Percentiles rank a stretch among this genome's conserved stretches.
These are phyloP conservation scores for Platerodrilus igneus DNA, from an alignment of 2,888 invertebrate species.

Conservation along the genomic window DNA sequence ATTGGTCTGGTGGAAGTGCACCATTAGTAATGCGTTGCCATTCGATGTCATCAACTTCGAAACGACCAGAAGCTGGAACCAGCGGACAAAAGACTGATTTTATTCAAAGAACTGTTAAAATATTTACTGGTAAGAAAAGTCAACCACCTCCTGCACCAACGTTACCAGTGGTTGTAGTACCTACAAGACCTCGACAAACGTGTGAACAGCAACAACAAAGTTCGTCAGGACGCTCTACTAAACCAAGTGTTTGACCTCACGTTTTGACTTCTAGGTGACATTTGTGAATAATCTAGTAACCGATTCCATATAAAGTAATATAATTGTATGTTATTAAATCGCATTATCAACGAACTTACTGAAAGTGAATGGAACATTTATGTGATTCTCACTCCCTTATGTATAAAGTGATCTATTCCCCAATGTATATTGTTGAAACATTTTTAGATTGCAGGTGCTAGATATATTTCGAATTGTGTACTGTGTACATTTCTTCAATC, in stretches of 20 bases:
- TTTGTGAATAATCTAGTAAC: constrained; percentile 37
- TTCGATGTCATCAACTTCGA: constrained; percentile 44
- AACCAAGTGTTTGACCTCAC: constrained; percentile 46
- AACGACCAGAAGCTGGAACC: constrained; percentile 28
- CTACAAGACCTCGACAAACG: constrained; percentile 37
- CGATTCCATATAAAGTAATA: constrained; percentile 39
- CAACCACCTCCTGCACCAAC: constrained; percentile 38
- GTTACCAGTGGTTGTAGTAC: constrained; percentile 46
- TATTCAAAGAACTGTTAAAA: constrained; percentile 51
- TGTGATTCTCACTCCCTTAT: constrained; percentile 41
- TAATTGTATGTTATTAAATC: constrained; percentile 32
- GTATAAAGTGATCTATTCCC: constrained; percentile 29
- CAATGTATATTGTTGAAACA: constrained; percentile 16
- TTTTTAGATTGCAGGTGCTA: constrained; percentile 25
- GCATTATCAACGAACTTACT: constrained; percentile 41
- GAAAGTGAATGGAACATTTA: constrained; percentile 36
- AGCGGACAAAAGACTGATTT: constrained; percentile 49
- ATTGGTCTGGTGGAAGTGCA: constrained; percentile 36
- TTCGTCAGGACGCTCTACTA: constrained; percentile 33
- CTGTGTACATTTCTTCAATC: constrained; percentile 47
- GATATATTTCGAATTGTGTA: constrained; percentile 39
- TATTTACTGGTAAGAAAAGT: constrained; percentile 45
- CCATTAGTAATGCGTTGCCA: constrained; percentile 46
- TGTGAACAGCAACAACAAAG: constrained; percentile 25
- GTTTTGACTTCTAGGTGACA: constrained; percentile 44